A percentile compares a stretch with the other conserved stretches of the same genome.
Conservation (phyloP, 1,140 invertebrate genomes). For the Apis cerana region DNA sequence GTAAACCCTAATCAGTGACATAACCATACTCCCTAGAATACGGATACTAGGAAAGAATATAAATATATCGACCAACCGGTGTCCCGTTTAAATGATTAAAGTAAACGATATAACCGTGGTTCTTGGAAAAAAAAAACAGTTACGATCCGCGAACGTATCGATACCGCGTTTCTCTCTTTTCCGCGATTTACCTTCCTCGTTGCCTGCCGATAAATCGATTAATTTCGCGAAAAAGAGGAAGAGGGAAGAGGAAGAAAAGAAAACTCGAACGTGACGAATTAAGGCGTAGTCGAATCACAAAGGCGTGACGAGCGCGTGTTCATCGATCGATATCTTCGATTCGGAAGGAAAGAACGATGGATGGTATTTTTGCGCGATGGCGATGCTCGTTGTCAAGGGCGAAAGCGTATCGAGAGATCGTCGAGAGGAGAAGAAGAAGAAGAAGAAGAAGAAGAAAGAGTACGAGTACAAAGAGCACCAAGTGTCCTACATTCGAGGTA, state of each 20-base stretch:
- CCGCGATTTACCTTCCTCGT: neutral
- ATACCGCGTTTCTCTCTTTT: neutral
- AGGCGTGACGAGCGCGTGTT: conserved; percentile 2
- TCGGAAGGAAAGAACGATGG: neutral
- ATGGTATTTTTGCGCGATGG: neutral
- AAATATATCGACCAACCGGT: conserved; percentile 48
- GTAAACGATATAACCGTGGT: conserved; percentile 3
- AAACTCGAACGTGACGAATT: neutral
- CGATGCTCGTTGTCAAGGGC: conserved; percentile 27
- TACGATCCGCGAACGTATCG: conserved; percentile 15
- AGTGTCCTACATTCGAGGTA: conserved; percentile 60
- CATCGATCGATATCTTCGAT: conserved; percentile 2
- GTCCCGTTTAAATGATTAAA: conserved; percentile 54
- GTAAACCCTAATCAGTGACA: conserved; percentile 49
- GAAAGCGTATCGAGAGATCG: neutral
- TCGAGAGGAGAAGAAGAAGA: neutral
- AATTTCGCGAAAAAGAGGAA: neutral
- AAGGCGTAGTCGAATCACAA: conserved; percentile 5
- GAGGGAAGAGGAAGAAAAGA: neutral
- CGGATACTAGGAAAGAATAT: conserved; percentile 26
- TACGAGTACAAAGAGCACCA: conserved; percentile 35
- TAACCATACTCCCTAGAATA: conserved; percentile 6
- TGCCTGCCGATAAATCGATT: neutral
- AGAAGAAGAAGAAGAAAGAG: neutral
- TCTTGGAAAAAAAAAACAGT: conserved; percentile 20